Evolutionary conservation across 2,113 vertebrate genomes (phyloP).

Genomic region (Daphoenositta chrysoptera): DNA sequence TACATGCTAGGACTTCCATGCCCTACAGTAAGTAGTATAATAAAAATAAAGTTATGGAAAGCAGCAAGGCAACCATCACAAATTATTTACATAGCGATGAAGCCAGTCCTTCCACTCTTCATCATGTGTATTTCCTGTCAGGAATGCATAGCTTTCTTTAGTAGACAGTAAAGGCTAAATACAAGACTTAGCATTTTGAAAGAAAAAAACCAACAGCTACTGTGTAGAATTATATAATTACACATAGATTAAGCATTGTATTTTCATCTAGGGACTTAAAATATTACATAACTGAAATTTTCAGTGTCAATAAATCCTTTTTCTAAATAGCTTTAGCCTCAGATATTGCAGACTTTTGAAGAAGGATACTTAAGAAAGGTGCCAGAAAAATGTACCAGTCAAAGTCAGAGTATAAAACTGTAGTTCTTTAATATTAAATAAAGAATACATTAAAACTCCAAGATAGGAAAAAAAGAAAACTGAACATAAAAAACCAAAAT

Average conservation of each 20-base stretch:
- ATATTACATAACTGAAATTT: neutral
- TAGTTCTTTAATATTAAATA: neutral
- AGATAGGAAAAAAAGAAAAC: neutral
- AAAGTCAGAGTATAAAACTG: neutral
- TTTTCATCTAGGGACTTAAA: neutral
- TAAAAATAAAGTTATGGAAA: neutral
- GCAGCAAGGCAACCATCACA: neutral
- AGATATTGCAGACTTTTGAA: neutral
- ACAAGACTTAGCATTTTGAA: neutral
- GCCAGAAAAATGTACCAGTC: neutral
- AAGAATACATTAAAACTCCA: neutral
- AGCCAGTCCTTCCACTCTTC: neutral
- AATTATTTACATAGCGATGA: neutral
- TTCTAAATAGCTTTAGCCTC: neutral
- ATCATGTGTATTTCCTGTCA: neutral
- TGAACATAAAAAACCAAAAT: neutral
- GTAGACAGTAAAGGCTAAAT: neutral
- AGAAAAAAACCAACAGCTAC: accelerated
- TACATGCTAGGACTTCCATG: neutral
- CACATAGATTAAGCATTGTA: neutral
- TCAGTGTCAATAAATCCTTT: neutral
- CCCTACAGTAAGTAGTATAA: neutral
- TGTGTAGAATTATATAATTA: neutral
- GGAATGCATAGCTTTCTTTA: neutral
- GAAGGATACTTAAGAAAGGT: neutral